Conservation (phyloP, 1,140 invertebrate species). For the Ips typographus region DNA sequence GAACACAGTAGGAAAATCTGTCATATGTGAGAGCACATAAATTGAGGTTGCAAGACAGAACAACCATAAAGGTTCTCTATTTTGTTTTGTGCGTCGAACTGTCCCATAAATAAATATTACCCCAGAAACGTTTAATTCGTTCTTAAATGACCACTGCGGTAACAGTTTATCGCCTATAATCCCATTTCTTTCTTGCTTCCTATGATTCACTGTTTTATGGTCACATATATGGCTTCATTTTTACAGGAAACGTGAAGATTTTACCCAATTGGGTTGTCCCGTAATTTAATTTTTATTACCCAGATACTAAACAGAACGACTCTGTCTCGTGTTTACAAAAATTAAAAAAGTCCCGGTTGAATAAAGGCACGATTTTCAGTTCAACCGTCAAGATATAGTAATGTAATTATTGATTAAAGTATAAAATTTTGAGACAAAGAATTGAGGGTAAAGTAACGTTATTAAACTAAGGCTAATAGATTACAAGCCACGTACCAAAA, state of each 20-base stretch:
- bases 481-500: conserved; percentile 21
- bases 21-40: too few relatives aligned
- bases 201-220: conserved; percentile 36
- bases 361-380: neutral
- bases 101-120: conserved; percentile 33
- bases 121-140: conserved; percentile 35
- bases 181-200: conserved; percentile 26
- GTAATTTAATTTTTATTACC: conserved; percentile 19
- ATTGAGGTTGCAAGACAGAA: neutral
- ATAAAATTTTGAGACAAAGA: conserved; percentile 1
- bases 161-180: conserved; percentile 37
- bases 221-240: conserved; percentile 32
- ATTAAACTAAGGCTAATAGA: conserved; percentile 29
- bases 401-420: too few relatives aligned
- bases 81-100: conserved; percentile 16
- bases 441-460: conserved; percentile 12
- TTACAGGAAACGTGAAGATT: conserved; percentile 32
- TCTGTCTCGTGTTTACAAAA: neutral
- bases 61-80: conserved; percentile 23
- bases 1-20: too few relatives aligned
- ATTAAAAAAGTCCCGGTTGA: neutral
- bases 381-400: neutral
- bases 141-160: conserved; percentile 33
- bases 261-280: conserved; percentile 28
- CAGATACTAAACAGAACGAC: neutral